These are phyloP conservation scores for Zoanthus sociatus DNA, from an alignment of 92 coral and sea anemone species.

Conservation along the genomic window DNA sequence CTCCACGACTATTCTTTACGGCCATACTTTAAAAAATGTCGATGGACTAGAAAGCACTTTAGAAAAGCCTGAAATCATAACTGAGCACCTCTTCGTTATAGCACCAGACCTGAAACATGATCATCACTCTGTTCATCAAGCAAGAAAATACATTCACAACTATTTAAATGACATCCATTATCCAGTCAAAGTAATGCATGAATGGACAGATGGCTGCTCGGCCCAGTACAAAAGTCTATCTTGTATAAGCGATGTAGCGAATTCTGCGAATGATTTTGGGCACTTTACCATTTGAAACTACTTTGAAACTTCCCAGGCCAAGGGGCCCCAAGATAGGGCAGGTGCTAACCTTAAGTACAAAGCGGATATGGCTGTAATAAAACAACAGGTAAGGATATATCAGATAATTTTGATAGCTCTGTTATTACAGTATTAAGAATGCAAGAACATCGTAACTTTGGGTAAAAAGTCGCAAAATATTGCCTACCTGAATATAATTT, in stretches of 20 bases:
- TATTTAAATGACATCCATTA: no score
- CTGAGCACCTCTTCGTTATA: not conserved
- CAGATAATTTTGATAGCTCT: no score
- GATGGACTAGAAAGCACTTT: not conserved
- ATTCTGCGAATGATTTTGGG: no score
- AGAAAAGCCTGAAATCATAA: not conserved
- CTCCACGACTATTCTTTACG: slow-evolving; percentile 16
- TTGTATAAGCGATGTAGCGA: not conserved
- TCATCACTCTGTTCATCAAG: not conserved
- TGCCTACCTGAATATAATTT: no score
- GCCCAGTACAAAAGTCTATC: not conserved
- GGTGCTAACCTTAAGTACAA: not conserved
- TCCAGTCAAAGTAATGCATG: not conserved
- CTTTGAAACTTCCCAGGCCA: not conserved
- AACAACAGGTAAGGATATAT: no score
- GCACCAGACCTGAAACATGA: not conserved
- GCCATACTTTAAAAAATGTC: no score
- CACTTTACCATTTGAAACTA: not conserved
- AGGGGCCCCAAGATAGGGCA: slow-evolving; percentile 1
- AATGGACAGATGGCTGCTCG: not conserved
- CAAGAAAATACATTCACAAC: not conserved
- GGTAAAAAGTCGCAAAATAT: no score
- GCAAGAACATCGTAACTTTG: no score
- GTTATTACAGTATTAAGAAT: no score
- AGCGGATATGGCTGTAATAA: no score